Evolutionary conservation across 1,140 invertebrate genomes (phyloP).

Genomic region (Drosophila fuyamai): DNA sequence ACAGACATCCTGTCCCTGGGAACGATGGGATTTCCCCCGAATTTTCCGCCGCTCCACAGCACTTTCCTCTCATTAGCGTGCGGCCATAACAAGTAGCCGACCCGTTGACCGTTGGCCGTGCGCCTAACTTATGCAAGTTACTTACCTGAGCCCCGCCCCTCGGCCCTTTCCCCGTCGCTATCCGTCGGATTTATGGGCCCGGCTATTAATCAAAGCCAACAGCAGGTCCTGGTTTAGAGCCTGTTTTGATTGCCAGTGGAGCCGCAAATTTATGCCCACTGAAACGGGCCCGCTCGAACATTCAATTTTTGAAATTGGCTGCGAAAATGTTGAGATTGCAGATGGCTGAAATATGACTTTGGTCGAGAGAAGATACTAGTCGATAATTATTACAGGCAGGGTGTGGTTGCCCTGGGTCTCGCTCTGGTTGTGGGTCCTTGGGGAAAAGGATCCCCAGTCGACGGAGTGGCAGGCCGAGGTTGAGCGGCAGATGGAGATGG

Average conservation of each 20-base stretch:
- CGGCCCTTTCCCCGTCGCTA: neutral
- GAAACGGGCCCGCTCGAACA: slow-evolving; percentile 25
- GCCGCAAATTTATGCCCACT: slow-evolving; percentile 38
- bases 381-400: slow-evolving; percentile 27
- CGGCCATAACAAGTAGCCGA: slow-evolving; percentile 42
- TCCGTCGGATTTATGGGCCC: slow-evolving; percentile 44
- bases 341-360: slow-evolving; percentile 40
- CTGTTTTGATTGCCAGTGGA: slow-evolving; percentile 28
- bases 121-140: slow-evolving; percentile 56
- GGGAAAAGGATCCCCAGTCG: neutral
- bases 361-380: slow-evolving; percentile 1
- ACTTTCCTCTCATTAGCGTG: slow-evolving; percentile 50
- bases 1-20: slow-evolving; percentile 25
- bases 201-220: slow-evolving; percentile 58
- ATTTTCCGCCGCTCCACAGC: slow-evolving; percentile 9
- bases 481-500: neutral
- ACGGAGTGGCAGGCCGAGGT: no score
- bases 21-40: neutral
- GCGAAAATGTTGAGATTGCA: slow-evolving; percentile 50
- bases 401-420: neutral
- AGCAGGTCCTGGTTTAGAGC: slow-evolving; percentile 28
- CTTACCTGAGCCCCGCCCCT: slow-evolving; percentile 31
- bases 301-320: slow-evolving; percentile 52
- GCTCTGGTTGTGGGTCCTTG: neutral
- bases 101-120: slow-evolving; percentile 39